Evolutionary conservation across 1,140 invertebrate genomes (phyloP), one percentile per base, ranked within the genome.

Genomic region (Drosophila persimilis): DNA sequence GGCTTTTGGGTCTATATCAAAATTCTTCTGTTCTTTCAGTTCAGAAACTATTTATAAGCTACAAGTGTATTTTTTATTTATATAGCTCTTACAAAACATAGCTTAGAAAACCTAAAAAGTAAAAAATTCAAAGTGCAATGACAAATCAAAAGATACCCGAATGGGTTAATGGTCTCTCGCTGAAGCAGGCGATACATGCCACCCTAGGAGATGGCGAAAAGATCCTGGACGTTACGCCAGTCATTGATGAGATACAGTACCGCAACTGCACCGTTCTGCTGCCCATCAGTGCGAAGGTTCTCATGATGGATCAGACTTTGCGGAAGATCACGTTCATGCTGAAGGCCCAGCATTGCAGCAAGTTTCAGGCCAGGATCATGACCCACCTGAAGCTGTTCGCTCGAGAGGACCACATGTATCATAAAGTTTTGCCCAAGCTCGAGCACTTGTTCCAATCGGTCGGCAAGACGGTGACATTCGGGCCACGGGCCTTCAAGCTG

Each of bases 361-460:
- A 62, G 15, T 41, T 67, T 15, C 57, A 73, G 22, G 45, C 80
- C 15, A 78, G 59, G 48, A 22, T 80, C 3, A 63, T 80, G 50
- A 55, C 17, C n/a, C 55, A 71, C 9, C 22, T 84, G 15, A 75
- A 72, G 50, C 20, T 86, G 46, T 84, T 86, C 15, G 39, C 53
- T 1, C 69, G 76, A 4, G 81, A 86, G n/a, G 58, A 64, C 0
- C 53, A 76, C 2, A 50, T 76, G 15, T 76, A 76, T n/a, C 73
- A 76, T 39, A 70, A 35, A 0, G 1, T 76, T 1, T 13, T 76
- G 13, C 73, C 73, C 26, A 47, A 47, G 24, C 48, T 76, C 1
- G 62, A 67, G 39, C 11, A 73, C 39, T 63, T 84, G 9, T 86
- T 73, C 50, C 13, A 50, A 31, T n/a, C 17, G 6, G 71, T 29